phyloP scores from a whole-genome alignment of 2,113 vertebrate species.

The Hystrix brachyura region DNA sequence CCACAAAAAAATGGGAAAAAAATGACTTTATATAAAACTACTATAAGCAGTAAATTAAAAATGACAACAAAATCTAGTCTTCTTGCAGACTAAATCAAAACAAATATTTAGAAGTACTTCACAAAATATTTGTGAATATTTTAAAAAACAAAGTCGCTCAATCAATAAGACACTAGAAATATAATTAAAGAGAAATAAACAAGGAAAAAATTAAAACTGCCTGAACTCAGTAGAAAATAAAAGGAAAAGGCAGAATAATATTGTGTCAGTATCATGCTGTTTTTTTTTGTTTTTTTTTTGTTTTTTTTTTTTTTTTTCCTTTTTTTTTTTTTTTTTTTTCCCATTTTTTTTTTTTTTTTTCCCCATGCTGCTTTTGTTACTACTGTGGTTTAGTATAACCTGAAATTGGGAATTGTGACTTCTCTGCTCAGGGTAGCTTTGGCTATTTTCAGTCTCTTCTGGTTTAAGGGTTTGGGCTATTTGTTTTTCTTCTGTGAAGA shows the following conservation, averaged over 20 bases:
- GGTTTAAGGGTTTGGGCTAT: background rate
- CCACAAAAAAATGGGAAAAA: background rate
- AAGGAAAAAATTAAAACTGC: background rate
- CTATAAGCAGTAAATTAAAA: background rate
- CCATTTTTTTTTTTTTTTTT: no score
- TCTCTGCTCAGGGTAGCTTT: background rate
- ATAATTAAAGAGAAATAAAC: background rate
- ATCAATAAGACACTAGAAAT: background rate
- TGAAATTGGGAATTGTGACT: background rate
- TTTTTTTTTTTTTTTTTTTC: no score
- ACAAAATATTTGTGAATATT: background rate
- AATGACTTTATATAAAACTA: background rate
- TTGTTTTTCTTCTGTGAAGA: background rate
- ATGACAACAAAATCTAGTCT: background rate
- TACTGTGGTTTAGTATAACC: background rate
- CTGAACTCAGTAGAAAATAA: background rate
- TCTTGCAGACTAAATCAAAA: background rate
- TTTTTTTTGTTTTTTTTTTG: no score
- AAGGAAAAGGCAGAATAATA: background rate
- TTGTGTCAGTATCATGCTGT: background rate
- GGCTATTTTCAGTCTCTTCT: background rate
- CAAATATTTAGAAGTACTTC: background rate
- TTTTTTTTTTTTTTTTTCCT: no score
- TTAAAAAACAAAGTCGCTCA: background rate
- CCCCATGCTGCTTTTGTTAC: no score